Conservation (phyloP, 2,888 invertebrate species). For the Phortica magna region DNA sequence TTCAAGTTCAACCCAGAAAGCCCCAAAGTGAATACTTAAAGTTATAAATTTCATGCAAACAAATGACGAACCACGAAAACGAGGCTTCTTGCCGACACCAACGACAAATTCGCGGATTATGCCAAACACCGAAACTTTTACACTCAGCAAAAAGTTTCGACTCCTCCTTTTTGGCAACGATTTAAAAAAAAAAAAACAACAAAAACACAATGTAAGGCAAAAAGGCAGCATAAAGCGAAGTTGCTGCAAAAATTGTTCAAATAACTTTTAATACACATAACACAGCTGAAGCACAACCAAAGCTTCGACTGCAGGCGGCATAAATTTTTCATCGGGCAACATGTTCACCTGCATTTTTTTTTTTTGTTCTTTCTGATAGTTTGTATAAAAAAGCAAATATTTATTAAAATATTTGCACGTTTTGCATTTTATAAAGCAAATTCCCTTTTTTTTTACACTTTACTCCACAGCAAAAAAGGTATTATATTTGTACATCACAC, state of each 20-base stretch:
- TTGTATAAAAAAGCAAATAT: neutral
- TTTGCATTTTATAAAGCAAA: slow-evolving; percentile 2
- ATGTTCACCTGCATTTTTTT: neutral
- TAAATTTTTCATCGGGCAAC: neutral
- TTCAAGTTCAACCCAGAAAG: slow-evolving; percentile 20
- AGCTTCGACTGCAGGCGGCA: slow-evolving; percentile 11
- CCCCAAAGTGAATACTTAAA: slow-evolving; percentile 23
- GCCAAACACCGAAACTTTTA: slow-evolving; percentile 28
- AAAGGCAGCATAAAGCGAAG: neutral
- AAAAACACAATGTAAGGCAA: neutral
- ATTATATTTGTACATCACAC: too few species aligned
- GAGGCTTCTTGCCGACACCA: slow-evolving; percentile 17
- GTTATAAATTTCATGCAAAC: slow-evolving; percentile 27
- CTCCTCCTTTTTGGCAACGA: neutral
- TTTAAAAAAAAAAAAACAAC: neutral
- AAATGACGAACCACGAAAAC: slow-evolving; percentile 23
- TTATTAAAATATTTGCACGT: slow-evolving; percentile 10
- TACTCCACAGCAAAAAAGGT: neutral
- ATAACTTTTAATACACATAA: slow-evolving; percentile 21
- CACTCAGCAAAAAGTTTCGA: slow-evolving; percentile 17
- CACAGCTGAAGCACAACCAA: neutral
- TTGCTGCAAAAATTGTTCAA: slow-evolving; percentile 26
- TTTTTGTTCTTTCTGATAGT: neutral
- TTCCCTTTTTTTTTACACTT: neutral
- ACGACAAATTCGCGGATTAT: slow-evolving; percentile 32